phyloP scores from a whole-genome alignment of 2,888 invertebrate genomes.

The Habroteleia sp. region DNA sequence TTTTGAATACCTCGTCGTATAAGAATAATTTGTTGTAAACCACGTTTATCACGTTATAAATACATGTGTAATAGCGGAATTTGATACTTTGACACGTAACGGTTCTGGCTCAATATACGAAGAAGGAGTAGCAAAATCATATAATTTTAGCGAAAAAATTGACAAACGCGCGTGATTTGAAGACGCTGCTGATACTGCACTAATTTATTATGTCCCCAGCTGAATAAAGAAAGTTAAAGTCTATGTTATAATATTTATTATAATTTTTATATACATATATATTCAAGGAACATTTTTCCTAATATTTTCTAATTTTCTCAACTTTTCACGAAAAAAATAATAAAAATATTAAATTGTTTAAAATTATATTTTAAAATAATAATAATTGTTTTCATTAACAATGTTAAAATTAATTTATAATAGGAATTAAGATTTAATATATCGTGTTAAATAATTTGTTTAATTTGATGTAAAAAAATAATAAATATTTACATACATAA shows the following conservation, averaged over 20 bases:
- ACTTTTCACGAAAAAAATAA: too few species aligned
- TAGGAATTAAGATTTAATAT: too few species aligned
- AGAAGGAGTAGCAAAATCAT: slow-evolving; percentile 26
- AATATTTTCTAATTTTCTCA: too few species aligned
- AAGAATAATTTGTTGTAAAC: slow-evolving; percentile 53
- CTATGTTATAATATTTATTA: slow-evolving; percentile 3
- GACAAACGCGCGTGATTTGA: slow-evolving; percentile 16
- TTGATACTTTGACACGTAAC: slow-evolving; percentile 59
- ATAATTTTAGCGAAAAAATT: neutral
- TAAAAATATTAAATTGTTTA: too few species aligned
- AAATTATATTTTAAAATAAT: too few species aligned
- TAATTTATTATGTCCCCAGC: slow-evolving; percentile 23
- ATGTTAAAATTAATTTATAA: too few species aligned
- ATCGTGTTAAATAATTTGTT: too few species aligned
- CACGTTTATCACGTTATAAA: slow-evolving; percentile 57
- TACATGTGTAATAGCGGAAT: slow-evolving; percentile 47
- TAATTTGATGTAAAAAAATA: too few species aligned
- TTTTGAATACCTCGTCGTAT: slow-evolving; percentile 15
- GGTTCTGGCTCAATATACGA: slow-evolving; percentile 35
- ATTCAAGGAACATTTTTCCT: slow-evolving; percentile 3
- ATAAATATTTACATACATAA: too few species aligned
- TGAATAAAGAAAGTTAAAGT: slow-evolving; percentile 10
- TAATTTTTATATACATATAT: slow-evolving; percentile 3
- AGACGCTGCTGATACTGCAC: slow-evolving; percentile 2
- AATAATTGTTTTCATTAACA: too few species aligned